Conservation (phyloP, 2,888 invertebrate genomes). For the Myopa testacea region DNA sequence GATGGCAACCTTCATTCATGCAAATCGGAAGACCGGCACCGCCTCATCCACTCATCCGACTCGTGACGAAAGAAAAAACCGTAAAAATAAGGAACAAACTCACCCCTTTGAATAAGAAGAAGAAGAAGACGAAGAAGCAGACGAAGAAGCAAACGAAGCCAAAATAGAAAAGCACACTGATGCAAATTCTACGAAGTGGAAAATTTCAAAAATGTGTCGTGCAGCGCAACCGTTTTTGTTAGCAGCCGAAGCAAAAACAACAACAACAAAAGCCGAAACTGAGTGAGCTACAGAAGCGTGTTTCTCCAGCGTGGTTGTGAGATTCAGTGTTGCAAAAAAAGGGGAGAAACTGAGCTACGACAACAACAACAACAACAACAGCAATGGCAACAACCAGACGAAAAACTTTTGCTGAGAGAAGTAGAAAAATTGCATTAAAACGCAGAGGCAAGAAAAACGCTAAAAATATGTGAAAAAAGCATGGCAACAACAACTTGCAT, state of each 20-base stretch:
- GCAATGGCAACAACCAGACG: constrained; percentile 22
- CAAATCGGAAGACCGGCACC: constrained; percentile 31
- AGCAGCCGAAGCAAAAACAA: neutral
- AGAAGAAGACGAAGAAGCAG: neutral
- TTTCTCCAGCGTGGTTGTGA: constrained; percentile 10
- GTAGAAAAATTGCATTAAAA: neutral
- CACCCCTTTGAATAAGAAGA: neutral
- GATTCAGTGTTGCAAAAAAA: constrained; percentile 14
- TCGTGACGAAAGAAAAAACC: neutral
- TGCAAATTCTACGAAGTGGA: constrained; percentile 29
- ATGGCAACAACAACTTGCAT: constrained; percentile 1
- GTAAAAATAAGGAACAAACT: neutral
- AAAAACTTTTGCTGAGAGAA: constrained; percentile 8
- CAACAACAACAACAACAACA: neutral
- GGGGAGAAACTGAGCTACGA: neutral
- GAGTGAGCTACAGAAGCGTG: constrained; percentile 15
- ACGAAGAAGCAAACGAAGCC: constrained; percentile 53
- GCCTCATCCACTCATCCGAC: constrained; percentile 8
- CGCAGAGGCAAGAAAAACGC: constrained; percentile 7
- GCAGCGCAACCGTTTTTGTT: neutral
- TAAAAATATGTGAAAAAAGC: neutral
- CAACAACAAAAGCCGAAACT: constrained; percentile 6
- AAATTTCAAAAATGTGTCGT: constrained; percentile 40
- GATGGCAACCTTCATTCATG: constrained; percentile 34
- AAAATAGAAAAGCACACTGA: constrained; percentile 54